Percentiles rank a stretch among this genome's conserved stretches.
These are phyloP conservation scores for Sesamia inferens DNA, from an alignment of 2,888 invertebrate genomes.

Conservation along the genomic window DNA sequence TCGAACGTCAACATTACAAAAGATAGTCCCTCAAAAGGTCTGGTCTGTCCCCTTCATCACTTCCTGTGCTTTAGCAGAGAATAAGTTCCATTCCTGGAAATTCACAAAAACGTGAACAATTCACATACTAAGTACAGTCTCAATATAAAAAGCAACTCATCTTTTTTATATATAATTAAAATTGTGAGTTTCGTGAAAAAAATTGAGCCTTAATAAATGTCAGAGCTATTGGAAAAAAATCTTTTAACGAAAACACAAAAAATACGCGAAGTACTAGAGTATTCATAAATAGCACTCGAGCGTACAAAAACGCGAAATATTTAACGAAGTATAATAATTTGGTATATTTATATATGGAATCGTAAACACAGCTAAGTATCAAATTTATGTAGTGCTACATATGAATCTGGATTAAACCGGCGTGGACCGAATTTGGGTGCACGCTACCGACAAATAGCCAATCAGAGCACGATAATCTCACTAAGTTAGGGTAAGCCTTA, in stretches of 20 bases:
- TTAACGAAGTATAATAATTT: constrained; percentile 20
- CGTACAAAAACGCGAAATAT: constrained; percentile 19
- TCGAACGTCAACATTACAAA: too few species aligned
- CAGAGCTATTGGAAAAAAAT: background rate
- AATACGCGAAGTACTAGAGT: background rate
- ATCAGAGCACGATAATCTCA: constrained; percentile 70
- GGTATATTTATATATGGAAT: constrained; percentile 39
- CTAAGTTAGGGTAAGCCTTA: constrained; percentile 67
- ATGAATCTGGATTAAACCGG: constrained; percentile 72
- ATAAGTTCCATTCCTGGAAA: background rate
- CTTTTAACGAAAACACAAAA: background rate
- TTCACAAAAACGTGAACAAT: background rate
- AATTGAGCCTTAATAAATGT: background rate
- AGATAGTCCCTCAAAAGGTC: too few species aligned
- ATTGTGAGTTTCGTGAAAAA: background rate
- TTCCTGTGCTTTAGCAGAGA: background rate
- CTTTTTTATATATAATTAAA: too few species aligned
- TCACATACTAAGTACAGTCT: background rate
- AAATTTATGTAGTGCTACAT: constrained; percentile 76
- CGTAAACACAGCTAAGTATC: constrained; percentile 43
- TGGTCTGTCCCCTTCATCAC: too few species aligned
- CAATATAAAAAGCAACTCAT: background rate
- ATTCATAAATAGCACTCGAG: constrained; percentile 20
- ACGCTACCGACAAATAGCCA: constrained; percentile 67
- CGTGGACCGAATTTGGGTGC: constrained; percentile 69